Percentiles rank a stretch among this genome's conserved stretches.
phyloP scores from a whole-genome alignment of 64 coral and sea anemone species.

The Astreopora myriophthalma region DNA sequence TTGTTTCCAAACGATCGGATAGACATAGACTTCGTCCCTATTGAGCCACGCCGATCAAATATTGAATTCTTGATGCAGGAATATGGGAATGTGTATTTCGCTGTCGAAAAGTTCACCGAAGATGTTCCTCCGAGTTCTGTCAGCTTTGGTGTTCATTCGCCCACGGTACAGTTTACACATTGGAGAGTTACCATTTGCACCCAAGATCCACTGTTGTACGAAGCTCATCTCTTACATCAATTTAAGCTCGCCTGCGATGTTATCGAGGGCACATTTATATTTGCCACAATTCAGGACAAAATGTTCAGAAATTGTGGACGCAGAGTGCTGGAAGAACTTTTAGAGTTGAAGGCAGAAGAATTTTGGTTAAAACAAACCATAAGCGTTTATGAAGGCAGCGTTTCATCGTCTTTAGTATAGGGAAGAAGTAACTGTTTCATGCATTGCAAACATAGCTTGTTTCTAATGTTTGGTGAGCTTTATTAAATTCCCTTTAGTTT shows the following conservation, averaged over 20 bases:
- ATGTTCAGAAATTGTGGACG: too few species aligned
- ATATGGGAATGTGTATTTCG: neutral
- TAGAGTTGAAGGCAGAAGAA: too few species aligned
- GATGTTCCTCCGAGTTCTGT: conserved; percentile 2
- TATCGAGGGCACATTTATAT: too few species aligned
- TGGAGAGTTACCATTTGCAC: neutral
- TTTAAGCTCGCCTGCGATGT: neutral
- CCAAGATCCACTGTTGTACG: neutral
- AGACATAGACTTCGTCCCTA: neutral
- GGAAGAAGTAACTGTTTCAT: too few species aligned
- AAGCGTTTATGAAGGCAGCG: too few species aligned
- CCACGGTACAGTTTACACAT: neutral
- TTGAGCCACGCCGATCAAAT: conserved; percentile 9
- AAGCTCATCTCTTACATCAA: conserved; percentile 14
- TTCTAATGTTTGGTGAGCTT: too few species aligned
- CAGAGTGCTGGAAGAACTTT: too few species aligned
- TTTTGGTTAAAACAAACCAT: too few species aligned
- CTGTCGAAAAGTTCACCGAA: conserved; percentile 2
- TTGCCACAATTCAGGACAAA: too few species aligned
- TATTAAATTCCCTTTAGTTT: too few species aligned
- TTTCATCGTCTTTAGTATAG: too few species aligned
- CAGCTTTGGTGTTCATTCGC: conserved; percentile 2
- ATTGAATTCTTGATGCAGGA: conserved; percentile 42
- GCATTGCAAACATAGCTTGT: too few species aligned
- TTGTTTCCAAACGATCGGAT: neutral